Conservation (phyloP, 2,113 vertebrate genomes). For the Grammomys surdaster region DNA sequence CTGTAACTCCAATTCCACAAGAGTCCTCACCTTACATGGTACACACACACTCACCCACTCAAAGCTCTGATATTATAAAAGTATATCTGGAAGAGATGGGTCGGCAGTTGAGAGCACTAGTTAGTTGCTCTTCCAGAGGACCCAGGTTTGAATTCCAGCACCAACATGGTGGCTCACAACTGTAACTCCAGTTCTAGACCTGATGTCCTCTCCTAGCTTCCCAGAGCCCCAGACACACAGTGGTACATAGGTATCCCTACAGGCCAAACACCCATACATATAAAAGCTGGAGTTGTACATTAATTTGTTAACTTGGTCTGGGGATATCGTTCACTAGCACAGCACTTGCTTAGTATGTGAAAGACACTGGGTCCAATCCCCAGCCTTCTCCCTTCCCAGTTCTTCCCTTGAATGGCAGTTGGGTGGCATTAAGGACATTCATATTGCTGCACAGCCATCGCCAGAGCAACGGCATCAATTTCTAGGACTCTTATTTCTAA, state of each 20-base stretch:
- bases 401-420: too few species aligned
- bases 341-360: neutral
- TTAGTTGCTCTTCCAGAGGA: neutral
- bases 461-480: neutral
- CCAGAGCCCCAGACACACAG: neutral
- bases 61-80: neutral
- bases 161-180: neutral
- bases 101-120: neutral
- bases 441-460: neutral
- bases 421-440: neutral
- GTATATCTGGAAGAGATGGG: neutral
- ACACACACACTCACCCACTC: neutral
- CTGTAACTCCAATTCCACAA: neutral
- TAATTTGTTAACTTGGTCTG: neutral
- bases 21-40: neutral
- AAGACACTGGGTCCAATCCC: neutral
- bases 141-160: neutral
- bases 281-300: neutral
- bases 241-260: neutral
- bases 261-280: neutral
- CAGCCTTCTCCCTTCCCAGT: neutral
- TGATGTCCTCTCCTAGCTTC: neutral
- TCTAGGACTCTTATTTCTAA: neutral
- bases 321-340: too few species aligned
- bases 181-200: neutral